Base-by-base conservation (phyloP, 2,888 invertebrate species). In the Diloba caeruleocephala region DNA sequence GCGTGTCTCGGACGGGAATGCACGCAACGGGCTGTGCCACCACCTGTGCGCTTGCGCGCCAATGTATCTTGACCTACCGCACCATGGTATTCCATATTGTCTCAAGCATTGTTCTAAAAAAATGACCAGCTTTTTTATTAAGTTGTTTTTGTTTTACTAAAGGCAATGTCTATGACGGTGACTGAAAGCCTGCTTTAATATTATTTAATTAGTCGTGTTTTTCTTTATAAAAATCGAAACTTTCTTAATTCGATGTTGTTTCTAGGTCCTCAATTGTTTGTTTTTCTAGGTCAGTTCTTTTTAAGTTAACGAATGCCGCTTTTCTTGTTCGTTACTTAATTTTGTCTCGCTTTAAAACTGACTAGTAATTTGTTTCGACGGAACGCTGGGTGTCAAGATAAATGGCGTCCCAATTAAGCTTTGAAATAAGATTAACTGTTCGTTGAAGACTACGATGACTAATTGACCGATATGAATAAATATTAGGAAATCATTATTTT, bases 51-150 rank as follows among this genome's bases (percentile, higher is more conserved):
- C 55, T 29, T 36, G 49, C 54, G 52, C 61, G 34, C 76, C 70
- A 73, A 38, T 37, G 33, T 76, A 56, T 41, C 61, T 69, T 78
- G 78, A 75, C 78, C 78, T 78, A 71, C 73, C 74, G 54, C 69
- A 77, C 52, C 25, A 8, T 42, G 21, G 19, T 28, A 15, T 34
- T 41, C 21, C 39, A 44, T 67, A 61, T 34, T 57, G 34, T 44
- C 52, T 48, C 25, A n/a, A 23, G 12, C 14, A 36, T 9, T 25
- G 25, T 36, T 9, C 13, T 8, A 1, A 6, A 36, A 36, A 36
- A 33, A 4, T 3, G 2, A 5, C 6, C 7, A 4, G 1, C 5
- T 2, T 33, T 8, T 19, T 19, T 8, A 3, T n/a, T 21, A 21
- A 4, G 1, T 10, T 29, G 8, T 1, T 28, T 28, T n/a, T n/a